Percentiles rank a stretch among this genome's conserved stretches.
These are phyloP conservation scores for Phaonia tiefii DNA, from an alignment of 2,888 invertebrate genomes.

Conservation along the genomic window DNA sequence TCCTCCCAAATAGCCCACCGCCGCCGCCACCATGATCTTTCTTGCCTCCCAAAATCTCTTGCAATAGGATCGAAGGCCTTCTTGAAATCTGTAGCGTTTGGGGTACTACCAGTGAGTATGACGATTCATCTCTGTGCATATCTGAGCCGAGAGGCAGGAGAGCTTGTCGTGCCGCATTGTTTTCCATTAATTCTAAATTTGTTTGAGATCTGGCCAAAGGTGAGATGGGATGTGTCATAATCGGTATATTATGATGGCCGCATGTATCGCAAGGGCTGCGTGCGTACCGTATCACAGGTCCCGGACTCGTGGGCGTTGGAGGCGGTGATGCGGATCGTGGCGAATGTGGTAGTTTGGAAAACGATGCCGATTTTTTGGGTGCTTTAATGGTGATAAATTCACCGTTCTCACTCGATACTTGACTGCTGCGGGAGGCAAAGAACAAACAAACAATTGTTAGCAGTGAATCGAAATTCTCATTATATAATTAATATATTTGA, in stretches of 20 bases:
- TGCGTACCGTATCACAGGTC: slow-evolving; percentile 49
- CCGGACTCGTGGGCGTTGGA: slow-evolving; percentile 35
- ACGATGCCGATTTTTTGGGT: slow-evolving; percentile 74
- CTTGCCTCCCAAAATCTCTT: slow-evolving; percentile 78
- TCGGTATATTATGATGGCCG: slow-evolving; percentile 76
- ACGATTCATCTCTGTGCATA: slow-evolving; percentile 76
- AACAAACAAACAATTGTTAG: slow-evolving; percentile 7
- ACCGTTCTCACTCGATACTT: slow-evolving; percentile 69
- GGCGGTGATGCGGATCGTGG: slow-evolving; percentile 41
- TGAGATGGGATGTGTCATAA: slow-evolving; percentile 78
- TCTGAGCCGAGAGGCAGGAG: slow-evolving; percentile 69
- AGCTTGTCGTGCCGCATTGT: slow-evolving; percentile 71
- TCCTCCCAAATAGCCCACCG: slow-evolving; percentile 39
- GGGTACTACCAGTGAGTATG: slow-evolving; percentile 68
- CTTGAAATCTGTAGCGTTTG: slow-evolving; percentile 78
- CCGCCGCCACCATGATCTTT: slow-evolving; percentile 66
- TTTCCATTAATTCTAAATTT: slow-evolving; percentile 76
- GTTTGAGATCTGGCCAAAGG: slow-evolving; percentile 77
- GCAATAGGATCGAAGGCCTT: slow-evolving; percentile 78
- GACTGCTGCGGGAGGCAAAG: slow-evolving; percentile 70
- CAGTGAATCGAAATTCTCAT: neutral
- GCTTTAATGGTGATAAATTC: slow-evolving; percentile 71
- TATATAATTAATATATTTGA: slow-evolving; percentile 11
- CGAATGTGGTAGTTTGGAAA: slow-evolving; percentile 67
- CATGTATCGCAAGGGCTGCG: slow-evolving; percentile 77